Conservation (phyloP, 2,888 invertebrate species). For the Cephonodes hylas region DNA sequence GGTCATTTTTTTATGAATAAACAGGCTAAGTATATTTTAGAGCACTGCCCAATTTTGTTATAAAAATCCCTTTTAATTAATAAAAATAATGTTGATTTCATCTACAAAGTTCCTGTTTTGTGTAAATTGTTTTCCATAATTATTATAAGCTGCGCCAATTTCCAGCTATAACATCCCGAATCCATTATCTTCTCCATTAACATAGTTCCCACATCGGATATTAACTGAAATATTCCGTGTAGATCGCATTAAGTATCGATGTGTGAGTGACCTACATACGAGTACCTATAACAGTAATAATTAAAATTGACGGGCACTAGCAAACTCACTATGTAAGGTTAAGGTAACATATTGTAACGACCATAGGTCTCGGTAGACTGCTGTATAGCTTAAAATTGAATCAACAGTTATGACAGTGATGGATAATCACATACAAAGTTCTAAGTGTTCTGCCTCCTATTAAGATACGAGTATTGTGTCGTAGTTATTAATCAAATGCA, state of each 20-base stretch:
- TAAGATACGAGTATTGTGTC: too few relatives aligned
- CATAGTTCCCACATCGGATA: background rate
- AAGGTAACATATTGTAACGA: background rate
- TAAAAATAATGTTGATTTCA: too few relatives aligned
- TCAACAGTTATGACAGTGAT: too few relatives aligned
- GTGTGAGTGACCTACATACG: background rate
- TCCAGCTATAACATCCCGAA: background rate
- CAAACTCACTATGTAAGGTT: background rate
- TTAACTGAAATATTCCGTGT: background rate
- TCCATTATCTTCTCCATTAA: conserved; percentile 1
- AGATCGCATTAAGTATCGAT: background rate
- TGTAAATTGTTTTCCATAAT: background rate
- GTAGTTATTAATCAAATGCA: too few relatives aligned
- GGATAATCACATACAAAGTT: too few relatives aligned
- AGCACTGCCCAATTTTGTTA: too few relatives aligned
- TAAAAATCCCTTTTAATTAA: too few relatives aligned
- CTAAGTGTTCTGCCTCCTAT: too few relatives aligned
- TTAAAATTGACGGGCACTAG: background rate
- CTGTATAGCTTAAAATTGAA: background rate
- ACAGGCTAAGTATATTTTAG: too few relatives aligned
- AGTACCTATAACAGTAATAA: background rate
- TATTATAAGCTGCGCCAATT: background rate
- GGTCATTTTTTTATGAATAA: too few relatives aligned
- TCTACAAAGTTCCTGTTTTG: background rate
- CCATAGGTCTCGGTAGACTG: background rate